Evolutionary conservation across 2,113 vertebrate species (phyloP).

Genomic region (Heptranchias perlo): DNA sequence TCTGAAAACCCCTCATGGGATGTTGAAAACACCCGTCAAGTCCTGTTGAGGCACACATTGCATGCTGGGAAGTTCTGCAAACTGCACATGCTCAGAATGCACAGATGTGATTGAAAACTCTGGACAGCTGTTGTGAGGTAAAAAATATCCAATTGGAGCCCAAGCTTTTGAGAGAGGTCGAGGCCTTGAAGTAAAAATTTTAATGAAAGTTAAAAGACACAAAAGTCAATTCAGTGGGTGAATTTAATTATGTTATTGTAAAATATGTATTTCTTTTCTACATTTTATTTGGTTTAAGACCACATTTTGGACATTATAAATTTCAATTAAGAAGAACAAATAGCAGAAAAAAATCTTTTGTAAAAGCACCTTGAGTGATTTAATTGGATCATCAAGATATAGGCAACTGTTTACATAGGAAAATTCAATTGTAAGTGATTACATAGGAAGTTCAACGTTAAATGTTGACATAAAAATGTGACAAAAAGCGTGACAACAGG

Average conservation of each 20-base stretch:
- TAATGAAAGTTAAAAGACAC: background rate
- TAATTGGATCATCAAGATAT: background rate
- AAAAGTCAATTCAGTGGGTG: too few relatives aligned
- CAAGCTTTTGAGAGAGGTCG: background rate
- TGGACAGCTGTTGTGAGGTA: background rate
- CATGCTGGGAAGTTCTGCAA: background rate
- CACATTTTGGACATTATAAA: background rate
- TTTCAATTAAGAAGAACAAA: background rate
- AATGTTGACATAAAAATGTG: background rate
- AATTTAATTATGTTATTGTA: background rate
- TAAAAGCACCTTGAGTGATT: background rate
- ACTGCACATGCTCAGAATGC: background rate
- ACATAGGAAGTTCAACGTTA: background rate
- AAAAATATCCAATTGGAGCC: background rate
- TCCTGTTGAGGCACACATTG: background rate
- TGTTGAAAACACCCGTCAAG: background rate
- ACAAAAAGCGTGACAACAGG: background rate
- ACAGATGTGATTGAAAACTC: background rate
- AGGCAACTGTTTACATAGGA: background rate
- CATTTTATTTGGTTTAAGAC: background rate
- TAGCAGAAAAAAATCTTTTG: background rate
- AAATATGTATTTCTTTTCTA: background rate
- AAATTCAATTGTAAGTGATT: background rate
- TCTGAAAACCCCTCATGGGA: background rate
- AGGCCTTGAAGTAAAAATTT: background rate